phyloP scores from a whole-genome alignment of 2,888 invertebrate species.

The Rutpela maculata region DNA sequence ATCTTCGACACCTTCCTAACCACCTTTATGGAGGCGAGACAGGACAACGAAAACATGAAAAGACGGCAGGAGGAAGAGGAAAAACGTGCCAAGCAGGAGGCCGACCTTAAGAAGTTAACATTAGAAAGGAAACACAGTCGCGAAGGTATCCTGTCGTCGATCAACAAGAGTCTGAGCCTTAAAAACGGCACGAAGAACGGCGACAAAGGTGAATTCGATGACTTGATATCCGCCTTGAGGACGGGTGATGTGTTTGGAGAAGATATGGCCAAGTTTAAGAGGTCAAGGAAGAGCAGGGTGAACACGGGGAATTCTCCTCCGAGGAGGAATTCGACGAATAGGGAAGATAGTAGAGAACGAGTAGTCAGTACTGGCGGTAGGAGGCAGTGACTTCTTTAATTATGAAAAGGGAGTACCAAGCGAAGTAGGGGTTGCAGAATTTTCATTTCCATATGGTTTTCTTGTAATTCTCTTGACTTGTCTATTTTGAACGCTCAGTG shows the following conservation, averaged over 20 bases:
- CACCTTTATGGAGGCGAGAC: slow-evolving; percentile 88
- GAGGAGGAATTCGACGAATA: slow-evolving; percentile 78
- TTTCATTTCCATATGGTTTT: neutral
- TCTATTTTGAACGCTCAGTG: neutral
- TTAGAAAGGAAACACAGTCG: slow-evolving; percentile 89
- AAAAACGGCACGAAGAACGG: slow-evolving; percentile 76
- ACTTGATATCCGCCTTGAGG: slow-evolving; percentile 93
- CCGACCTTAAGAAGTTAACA: slow-evolving; percentile 91
- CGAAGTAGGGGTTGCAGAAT: neutral
- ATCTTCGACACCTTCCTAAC: slow-evolving; percentile 92
- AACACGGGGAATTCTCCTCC: slow-evolving; percentile 79
- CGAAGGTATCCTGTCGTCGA: slow-evolving; percentile 84
- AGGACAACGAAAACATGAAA: slow-evolving; percentile 91
- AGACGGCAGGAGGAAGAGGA: slow-evolving; percentile 92
- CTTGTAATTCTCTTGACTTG: no score
- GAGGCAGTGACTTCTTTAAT: slow-evolving; percentile 66
- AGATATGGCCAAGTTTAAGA: slow-evolving; percentile 94
- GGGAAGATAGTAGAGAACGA: slow-evolving; percentile 83
- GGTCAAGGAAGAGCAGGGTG: slow-evolving; percentile 82
- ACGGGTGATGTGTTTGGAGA: slow-evolving; percentile 98
- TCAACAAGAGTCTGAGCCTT: slow-evolving; percentile 82
- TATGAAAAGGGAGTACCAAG: neutral
- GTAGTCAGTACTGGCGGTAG: slow-evolving; percentile 73
- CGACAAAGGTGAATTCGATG: slow-evolving; percentile 94
- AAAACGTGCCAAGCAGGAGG: slow-evolving; percentile 90